phyloP scores from a whole-genome alignment of 2,113 vertebrate genomes.

The Platichthys stellatus region DNA sequence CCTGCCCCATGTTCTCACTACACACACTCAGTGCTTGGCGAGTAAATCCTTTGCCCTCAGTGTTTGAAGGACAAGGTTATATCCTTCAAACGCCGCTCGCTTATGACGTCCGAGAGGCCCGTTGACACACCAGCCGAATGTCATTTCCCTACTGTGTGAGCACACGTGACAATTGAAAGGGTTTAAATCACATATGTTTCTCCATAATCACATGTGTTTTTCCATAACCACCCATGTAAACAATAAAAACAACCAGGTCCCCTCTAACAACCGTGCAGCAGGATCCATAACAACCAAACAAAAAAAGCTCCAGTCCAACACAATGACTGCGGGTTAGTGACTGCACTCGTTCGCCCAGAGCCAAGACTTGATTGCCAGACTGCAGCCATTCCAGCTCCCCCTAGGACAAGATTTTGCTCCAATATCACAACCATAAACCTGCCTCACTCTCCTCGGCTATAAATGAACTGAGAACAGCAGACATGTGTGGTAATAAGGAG shows the following conservation, averaged over 20 bases:
- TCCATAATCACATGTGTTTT: conserved; percentile 45
- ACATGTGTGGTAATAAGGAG: conserved; percentile 51
- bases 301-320: conserved; percentile 45
- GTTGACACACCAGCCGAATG: conserved; percentile 39
- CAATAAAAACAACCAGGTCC: conserved; percentile 55
- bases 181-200: conserved; percentile 42
- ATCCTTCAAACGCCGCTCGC: not conserved
- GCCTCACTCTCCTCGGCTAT: conserved; percentile 47
- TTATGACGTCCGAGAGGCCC: conserved; percentile 36
- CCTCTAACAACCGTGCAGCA: conserved; percentile 49
- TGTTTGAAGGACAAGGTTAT: conserved; percentile 53
- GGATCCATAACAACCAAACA: conserved; percentile 71
- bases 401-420: conserved; percentile 62
- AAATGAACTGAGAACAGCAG: conserved; percentile 49
- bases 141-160: conserved; percentile 47
- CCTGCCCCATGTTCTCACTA: conserved; percentile 43
- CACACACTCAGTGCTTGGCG: conserved; percentile 39
- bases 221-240: conserved; percentile 57
- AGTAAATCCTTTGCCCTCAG: conserved; percentile 41
- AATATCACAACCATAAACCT: conserved; percentile 68
- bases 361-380: conserved; percentile 57
- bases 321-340: conserved; percentile 53
- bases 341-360: conserved; percentile 40
- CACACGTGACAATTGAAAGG: conserved; percentile 29
- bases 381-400: conserved; percentile 58